Percentiles rank a stretch among this genome's conserved stretches.
Evolutionary conservation across 2,888 invertebrate genomes (phyloP).

Genomic region (Pterostichus niger): DNA sequence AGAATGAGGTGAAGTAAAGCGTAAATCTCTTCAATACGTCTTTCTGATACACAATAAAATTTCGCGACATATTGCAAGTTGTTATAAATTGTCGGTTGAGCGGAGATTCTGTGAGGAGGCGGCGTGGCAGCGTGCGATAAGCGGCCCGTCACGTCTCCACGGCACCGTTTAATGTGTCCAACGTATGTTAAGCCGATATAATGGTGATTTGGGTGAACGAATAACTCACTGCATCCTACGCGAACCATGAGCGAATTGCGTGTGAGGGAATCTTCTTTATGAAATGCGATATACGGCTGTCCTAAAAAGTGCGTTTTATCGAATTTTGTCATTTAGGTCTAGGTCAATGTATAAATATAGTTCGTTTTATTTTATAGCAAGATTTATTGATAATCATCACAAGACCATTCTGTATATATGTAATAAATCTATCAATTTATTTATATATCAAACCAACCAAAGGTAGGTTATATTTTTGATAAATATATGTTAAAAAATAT

Average conservation of each 20-base stretch:
- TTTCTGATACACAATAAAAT: conserved; percentile 62
- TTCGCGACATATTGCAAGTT: conserved; percentile 67
- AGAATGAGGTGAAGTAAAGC: conserved; percentile 45
- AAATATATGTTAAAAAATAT: no score
- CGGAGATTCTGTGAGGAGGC: conserved; percentile 49
- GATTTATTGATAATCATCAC: background rate
- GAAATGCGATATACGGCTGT: background rate
- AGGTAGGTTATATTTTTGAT: no score
- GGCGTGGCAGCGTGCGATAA: conserved; percentile 59
- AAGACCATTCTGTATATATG: no score
- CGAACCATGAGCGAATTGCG: conserved; percentile 1
- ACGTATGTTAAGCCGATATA: conserved; percentile 66
- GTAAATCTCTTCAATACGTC: conserved; percentile 59
- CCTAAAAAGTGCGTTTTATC: background rate
- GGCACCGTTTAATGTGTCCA: conserved; percentile 58
- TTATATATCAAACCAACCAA: no score
- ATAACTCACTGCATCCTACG: conserved; percentile 55
- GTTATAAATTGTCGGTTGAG: conserved; percentile 67
- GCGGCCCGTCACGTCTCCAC: conserved; percentile 25
- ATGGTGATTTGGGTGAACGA: conserved; percentile 58
- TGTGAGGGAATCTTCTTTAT: background rate
- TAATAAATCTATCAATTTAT: no score
- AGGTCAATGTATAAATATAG: conserved; percentile 3
- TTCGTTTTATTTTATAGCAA: background rate
- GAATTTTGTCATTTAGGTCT: conserved; percentile 2